Evolutionary conservation across 2,888 invertebrate genomes (phyloP), one percentile per base, ranked within the genome.

Genomic region (Dilophus febrilis): DNA sequence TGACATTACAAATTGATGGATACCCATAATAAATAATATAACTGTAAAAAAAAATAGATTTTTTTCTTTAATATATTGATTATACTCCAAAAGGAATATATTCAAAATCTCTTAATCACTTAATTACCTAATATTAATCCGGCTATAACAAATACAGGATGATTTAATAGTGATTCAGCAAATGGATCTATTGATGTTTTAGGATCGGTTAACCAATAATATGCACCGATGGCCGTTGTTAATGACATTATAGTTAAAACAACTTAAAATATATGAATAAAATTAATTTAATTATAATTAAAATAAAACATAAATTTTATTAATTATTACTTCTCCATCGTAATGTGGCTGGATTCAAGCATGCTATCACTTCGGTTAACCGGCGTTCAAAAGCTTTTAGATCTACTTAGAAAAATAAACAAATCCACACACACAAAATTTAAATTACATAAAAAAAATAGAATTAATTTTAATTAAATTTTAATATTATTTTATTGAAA

Each of bases 341-440:
- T 51, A 81, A 74, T 39, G 95, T 92, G 35, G 88, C 80, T 28
- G 97, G 97, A 58, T 92, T 88, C 50, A 95, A 73, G 58, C 91
- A 88, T 49, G 87, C 81, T 56, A 98, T 92, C 13, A 97, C 95
- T 70, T 98, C 97, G 1, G 94, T 97, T 18, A 98, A 68, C 40
- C 97, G 75, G 48, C 95, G 74, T 64, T 98, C 97, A 63, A 97
- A 97, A 30, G 95, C 95, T 65, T 95, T 97, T 51, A 98, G 70
- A 72, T 98, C 97, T 86, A 10, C 8, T 22, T 6, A 6, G 66
- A 55, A 66, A 69, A 50, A 49, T 55, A 51, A 55, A 51, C n/a
- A 35, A 17, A 22, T 30, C 26, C 13, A 35, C 16, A 17, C n/a
- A 33, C 11, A 17, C 30, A 40, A 14, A 8, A 18, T 33, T 35